Evolutionary conservation across 2,888 invertebrate species (phyloP).

Genomic region (Hylaea fasciaria): DNA sequence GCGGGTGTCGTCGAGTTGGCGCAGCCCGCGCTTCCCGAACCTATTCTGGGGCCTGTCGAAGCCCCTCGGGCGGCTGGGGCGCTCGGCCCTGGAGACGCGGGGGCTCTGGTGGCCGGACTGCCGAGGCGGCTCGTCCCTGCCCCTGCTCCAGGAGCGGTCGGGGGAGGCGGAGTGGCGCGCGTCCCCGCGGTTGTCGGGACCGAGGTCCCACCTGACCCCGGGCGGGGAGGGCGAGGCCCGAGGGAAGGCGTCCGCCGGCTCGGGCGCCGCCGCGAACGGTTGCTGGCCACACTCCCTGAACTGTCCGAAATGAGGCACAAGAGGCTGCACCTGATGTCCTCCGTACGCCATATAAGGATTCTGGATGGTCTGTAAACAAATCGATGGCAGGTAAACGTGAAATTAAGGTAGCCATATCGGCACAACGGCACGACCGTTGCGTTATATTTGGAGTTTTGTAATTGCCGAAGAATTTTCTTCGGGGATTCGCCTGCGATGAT

Average conservation of each 20-base stretch:
- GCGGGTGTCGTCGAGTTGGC: background rate
- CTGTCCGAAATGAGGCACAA: slow-evolving; percentile 16
- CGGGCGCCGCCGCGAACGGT: background rate
- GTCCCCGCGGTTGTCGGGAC: background rate
- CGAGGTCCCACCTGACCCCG: background rate
- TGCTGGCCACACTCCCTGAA: background rate
- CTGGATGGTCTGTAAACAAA: slow-evolving; percentile 39
- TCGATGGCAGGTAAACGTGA: slow-evolving; percentile 16
- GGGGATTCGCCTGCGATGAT: background rate
- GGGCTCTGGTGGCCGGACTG: background rate
- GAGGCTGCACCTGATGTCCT: slow-evolving; percentile 18
- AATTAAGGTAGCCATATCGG: background rate
- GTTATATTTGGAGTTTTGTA: background rate
- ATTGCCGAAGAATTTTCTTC: background rate
- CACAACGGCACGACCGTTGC: background rate
- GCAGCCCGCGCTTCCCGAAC: background rate
- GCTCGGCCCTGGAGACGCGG: background rate
- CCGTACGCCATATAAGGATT: slow-evolving; percentile 28
- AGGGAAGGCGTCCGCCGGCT: background rate
- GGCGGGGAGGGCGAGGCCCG: background rate
- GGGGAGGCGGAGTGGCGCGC: background rate
- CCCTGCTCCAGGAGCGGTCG: background rate
- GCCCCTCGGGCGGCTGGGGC: background rate
- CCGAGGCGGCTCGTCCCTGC: background rate
- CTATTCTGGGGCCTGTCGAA: background rate